These are phyloP conservation scores for Caenorhabditis plicata DNA, from an alignment of 2,888 invertebrate species.

Conservation along the genomic window DNA sequence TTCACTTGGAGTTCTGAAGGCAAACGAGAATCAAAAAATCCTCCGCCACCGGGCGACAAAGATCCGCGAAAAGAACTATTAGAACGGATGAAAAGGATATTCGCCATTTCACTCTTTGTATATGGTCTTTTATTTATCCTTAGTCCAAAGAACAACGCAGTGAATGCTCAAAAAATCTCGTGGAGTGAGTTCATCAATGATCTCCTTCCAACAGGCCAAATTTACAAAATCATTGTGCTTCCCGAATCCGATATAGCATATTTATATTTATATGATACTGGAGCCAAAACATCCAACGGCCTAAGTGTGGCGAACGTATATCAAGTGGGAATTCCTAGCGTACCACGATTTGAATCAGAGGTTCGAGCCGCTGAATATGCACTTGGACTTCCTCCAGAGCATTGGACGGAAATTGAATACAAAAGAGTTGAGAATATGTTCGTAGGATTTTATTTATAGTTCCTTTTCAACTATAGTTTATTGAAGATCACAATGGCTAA, in stretches of 20 bases:
- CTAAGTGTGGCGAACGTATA: slow-evolving; percentile 42
- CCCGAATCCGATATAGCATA: slow-evolving; percentile 52
- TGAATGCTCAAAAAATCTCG: slow-evolving; percentile 70
- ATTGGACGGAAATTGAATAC: slow-evolving; percentile 58
- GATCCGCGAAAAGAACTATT: slow-evolving; percentile 28
- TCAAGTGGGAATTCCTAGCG: slow-evolving; percentile 83
- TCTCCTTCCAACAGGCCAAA: slow-evolving; percentile 88
- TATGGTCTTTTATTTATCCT: slow-evolving; percentile 49
- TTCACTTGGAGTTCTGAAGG: slow-evolving; percentile 23
- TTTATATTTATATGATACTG: slow-evolving; percentile 31
- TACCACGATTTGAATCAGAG: slow-evolving; percentile 85
- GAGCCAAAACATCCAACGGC: slow-evolving; percentile 48
- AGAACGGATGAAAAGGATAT: slow-evolving; percentile 41
- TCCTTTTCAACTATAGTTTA: background rate
- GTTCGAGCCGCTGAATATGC: slow-evolving; percentile 80
- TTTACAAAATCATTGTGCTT: slow-evolving; percentile 47
- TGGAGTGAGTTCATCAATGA: slow-evolving; percentile 96
- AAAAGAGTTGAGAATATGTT: slow-evolving; percentile 49
- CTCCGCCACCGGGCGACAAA: slow-evolving; percentile 13
- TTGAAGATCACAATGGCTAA: slow-evolving; percentile 25
- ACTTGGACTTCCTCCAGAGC: slow-evolving; percentile 53
- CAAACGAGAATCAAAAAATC: slow-evolving; percentile 5
- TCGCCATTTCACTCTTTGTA: slow-evolving; percentile 49
- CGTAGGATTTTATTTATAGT: slow-evolving; percentile 4
- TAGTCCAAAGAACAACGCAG: slow-evolving; percentile 12